phyloP scores from a whole-genome alignment of 2,888 invertebrate species.

The Bembecia ichneumoniformis region DNA sequence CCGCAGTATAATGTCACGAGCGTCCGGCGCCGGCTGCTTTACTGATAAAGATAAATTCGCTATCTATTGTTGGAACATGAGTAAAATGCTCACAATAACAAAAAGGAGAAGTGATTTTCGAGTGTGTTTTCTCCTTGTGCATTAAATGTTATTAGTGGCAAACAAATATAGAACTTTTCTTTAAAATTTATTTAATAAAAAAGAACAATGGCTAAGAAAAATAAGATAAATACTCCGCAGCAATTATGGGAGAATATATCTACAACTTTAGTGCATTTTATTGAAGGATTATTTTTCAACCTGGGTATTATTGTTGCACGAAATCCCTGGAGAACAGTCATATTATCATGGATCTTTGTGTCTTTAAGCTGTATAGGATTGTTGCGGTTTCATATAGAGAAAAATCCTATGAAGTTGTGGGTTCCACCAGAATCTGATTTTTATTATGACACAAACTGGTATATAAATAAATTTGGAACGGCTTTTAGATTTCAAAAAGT shows the following conservation, averaged over 20 bases:
- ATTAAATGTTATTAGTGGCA: no score
- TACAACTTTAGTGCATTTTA: slow-evolving; percentile 51
- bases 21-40: neutral
- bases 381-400: slow-evolving; percentile 78
- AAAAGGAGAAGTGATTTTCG: no score
- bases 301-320: slow-evolving; percentile 75
- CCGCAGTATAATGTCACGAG: neutral
- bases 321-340: slow-evolving; percentile 74
- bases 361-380: slow-evolving; percentile 74
- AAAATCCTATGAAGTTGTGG: slow-evolving; percentile 83
- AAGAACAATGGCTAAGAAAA: slow-evolving; percentile 39
- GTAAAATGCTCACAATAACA: no score
- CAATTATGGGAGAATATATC: slow-evolving; percentile 55
- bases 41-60: neutral
- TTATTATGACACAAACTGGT: slow-evolving; percentile 79
- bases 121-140: no score
- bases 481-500: slow-evolving; percentile 75
- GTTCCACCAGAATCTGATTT: slow-evolving; percentile 81
- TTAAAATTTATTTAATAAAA: neutral
- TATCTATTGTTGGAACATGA: no score
- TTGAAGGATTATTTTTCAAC: slow-evolving; percentile 62
- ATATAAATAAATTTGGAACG: slow-evolving; percentile 76
- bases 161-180: no score
- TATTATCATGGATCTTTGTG: slow-evolving; percentile 68
- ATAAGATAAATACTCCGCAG: slow-evolving; percentile 43